phyloP scores from a whole-genome alignment of 2,113 vertebrate genomes.

The Aphyosemion australe region DNA sequence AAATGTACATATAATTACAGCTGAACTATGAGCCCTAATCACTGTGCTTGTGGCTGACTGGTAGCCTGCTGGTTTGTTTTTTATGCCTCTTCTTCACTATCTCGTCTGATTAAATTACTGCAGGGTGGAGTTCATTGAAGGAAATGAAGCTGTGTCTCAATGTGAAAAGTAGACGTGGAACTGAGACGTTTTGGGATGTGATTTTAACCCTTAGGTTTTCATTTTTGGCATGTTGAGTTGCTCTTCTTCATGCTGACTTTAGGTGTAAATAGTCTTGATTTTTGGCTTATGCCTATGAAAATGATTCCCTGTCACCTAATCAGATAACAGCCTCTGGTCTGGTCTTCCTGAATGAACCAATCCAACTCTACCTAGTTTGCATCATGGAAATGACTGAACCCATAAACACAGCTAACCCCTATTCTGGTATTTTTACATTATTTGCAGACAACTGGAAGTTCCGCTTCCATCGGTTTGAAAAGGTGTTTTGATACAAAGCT shows the following conservation, averaged over 20 bases:
- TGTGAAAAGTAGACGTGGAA: not conserved
- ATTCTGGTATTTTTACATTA: too few relatives aligned
- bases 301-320: constrained; percentile 59
- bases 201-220: not conserved
- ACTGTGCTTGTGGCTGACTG: constrained; percentile 35
- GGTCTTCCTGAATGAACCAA: constrained; percentile 50
- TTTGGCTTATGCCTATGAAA: constrained; percentile 53
- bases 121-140: constrained; percentile 44
- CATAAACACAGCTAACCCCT: too few relatives aligned
- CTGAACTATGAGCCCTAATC: constrained; percentile 30
- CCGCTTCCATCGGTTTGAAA: too few relatives aligned
- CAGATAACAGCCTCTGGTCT: constrained; percentile 49
- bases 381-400: constrained; percentile 30
- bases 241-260: constrained; percentile 25
- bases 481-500: too few relatives aligned
- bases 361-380: constrained; percentile 45
- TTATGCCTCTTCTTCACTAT: constrained; percentile 32
- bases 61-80: constrained; percentile 37
- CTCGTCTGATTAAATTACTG: constrained; percentile 66
- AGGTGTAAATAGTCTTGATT: constrained; percentile 17
- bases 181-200: not conserved
- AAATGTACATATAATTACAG: constrained; percentile 32
- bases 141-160: constrained; percentile 37
- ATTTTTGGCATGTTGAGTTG: constrained; percentile 3
- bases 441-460: too few relatives aligned